Percentiles rank a stretch among this genome's conserved stretches.
These are phyloP conservation scores for Psittacula cyanocephala DNA, from an alignment of 2,113 vertebrate species.

Conservation along the genomic window DNA sequence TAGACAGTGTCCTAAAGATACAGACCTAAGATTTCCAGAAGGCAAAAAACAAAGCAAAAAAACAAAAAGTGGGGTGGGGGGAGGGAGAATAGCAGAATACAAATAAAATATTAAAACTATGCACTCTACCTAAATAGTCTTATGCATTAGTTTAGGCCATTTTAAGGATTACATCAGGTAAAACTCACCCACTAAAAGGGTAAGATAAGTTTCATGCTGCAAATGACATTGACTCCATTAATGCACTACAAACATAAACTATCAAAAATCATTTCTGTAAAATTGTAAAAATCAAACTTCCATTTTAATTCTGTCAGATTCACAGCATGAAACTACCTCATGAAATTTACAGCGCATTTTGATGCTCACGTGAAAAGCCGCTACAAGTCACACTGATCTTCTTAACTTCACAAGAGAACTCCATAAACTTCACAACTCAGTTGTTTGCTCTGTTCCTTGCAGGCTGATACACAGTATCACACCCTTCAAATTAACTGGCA, in stretches of 20 bases:
- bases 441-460: neutral
- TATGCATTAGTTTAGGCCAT: neutral
- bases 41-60: too few relatives aligned
- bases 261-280: neutral
- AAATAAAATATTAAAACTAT: neutral
- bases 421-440: neutral
- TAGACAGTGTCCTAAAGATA: too few relatives aligned
- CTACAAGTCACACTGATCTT: neutral
- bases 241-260: neutral
- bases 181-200: neutral
- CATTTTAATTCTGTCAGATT: neutral
- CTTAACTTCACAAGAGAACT: neutral
- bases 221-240: neutral
- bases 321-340: neutral
- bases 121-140: neutral
- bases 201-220: neutral
- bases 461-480: neutral
- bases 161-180: neutral
- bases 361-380: neutral
- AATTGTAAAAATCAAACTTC: neutral
- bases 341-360: neutral
- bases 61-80: rapidly evolving
- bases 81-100: neutral
- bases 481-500: neutral
- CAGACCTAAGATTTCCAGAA: too few relatives aligned